Conservation (phyloP, 1,140 invertebrate species). For the Trachelipus rathkii region DNA sequence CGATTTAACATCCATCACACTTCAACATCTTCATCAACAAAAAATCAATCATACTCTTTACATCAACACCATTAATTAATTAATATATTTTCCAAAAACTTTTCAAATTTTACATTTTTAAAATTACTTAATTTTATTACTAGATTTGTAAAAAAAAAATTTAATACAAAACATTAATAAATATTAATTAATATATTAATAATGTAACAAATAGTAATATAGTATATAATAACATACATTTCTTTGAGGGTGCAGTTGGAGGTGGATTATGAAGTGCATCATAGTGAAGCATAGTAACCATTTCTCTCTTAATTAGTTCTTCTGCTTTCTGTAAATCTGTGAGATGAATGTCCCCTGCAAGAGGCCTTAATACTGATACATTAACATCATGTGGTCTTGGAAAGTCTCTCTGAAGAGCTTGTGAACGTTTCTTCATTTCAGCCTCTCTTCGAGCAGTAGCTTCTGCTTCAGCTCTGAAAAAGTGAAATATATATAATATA, state of each 20-base stretch:
- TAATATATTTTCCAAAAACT: too few species aligned
- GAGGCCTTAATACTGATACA: conserved; percentile 69
- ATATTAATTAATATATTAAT: neutral
- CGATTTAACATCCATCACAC: too few species aligned
- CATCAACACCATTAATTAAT: too few species aligned
- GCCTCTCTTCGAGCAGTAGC: conserved; percentile 50
- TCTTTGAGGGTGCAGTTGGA: conserved; percentile 25
- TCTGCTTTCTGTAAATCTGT: conserved; percentile 82
- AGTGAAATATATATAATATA: conserved; percentile 29
- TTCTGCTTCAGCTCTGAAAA: conserved; percentile 47
- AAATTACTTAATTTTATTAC: too few species aligned
- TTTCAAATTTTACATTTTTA: too few species aligned
- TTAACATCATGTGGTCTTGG: conserved; percentile 86
- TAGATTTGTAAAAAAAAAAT: too few species aligned
- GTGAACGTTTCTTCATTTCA: conserved; percentile 75
- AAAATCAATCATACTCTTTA: too few species aligned
- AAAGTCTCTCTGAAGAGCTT: conserved; percentile 81
- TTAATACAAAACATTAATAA: neutral
- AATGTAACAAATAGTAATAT: neutral
- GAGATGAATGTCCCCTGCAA: conserved; percentile 65
- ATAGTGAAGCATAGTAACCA: conserved; percentile 91
- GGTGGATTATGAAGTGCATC: conserved; percentile 62
- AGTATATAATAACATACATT: neutral
- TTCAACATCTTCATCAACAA: too few species aligned
- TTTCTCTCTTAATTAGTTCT: conserved; percentile 94